Conservation (phyloP, 2,888 invertebrate species). For the Scelioninae gen. 2 region DNA sequence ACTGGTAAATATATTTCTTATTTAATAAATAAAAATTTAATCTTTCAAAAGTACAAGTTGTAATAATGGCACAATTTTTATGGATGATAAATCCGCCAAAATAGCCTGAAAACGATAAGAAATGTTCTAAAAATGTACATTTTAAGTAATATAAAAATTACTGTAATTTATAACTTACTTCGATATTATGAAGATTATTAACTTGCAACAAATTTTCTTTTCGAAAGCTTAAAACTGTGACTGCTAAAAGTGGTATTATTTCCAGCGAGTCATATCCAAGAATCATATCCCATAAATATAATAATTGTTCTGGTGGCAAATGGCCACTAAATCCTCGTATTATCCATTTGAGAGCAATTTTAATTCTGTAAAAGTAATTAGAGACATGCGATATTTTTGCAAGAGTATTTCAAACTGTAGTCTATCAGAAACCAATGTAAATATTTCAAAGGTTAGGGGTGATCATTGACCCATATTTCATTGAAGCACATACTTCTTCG, state of each 20-base stretch:
- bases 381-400: too few relatives aligned
- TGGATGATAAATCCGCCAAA: conserved; percentile 90
- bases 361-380: conserved; percentile 80
- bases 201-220: conserved; percentile 89
- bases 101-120: conserved; percentile 80
- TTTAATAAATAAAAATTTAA: too few relatives aligned
- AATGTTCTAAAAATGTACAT: not conserved
- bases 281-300: conserved; percentile 94
- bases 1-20: too few relatives aligned
- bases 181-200: conserved; percentile 86
- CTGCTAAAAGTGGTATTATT: conserved; percentile 89
- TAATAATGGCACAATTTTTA: conserved; percentile 89
- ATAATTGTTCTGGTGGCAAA: conserved; percentile 92
- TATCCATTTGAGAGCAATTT: conserved; percentile 96
- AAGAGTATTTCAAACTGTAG: too few relatives aligned
- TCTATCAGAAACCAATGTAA: too few relatives aligned
- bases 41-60: conserved; percentile 87
- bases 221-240: conserved; percentile 89
- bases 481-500: too few relatives aligned
- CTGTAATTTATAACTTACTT: conserved; percentile 74
- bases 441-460: too few relatives aligned
- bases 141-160: not conserved
- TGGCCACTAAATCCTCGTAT: conserved; percentile 98
- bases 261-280: conserved; percentile 95
- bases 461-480: too few relatives aligned